Evolutionary conservation across 2,797 vertebrate genomes (phyloP).

Genomic region (Vireo griseus): DNA sequence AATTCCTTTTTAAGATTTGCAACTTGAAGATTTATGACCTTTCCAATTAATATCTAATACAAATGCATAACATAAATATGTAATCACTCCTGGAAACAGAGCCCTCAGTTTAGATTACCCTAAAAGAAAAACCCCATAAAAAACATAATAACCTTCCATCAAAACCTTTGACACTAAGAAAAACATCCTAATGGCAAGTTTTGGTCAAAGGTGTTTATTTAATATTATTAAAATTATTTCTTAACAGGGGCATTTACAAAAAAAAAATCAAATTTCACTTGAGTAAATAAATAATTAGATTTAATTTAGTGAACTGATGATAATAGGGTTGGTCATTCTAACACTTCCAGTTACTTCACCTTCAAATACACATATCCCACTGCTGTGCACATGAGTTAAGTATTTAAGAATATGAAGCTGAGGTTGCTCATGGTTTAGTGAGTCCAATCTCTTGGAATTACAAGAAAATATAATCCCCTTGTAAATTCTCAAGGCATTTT

Average conservation of each 20-base stretch:
- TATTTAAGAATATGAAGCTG: not conserved
- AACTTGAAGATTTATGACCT: not conserved
- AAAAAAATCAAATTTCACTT: not conserved
- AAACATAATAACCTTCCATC: not conserved
- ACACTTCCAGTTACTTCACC: not conserved
- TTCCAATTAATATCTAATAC: not conserved
- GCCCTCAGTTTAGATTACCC: not conserved
- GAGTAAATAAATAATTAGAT: not conserved
- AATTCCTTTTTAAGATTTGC: not conserved
- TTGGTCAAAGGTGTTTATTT: not conserved
- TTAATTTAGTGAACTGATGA: not conserved
- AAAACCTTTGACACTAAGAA: not conserved
- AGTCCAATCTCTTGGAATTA: not conserved
- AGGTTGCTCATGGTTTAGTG: not conserved
- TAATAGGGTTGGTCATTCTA: not conserved
- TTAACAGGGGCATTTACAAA: rapidly evolving
- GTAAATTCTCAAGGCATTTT: not conserved
- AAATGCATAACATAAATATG: not conserved
- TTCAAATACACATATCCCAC: not conserved
- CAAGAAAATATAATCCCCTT: not conserved
- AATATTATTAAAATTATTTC: not conserved
- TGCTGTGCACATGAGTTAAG: not conserved
- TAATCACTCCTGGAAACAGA: not conserved
- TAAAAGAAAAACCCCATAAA: not conserved
- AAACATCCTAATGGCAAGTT: not conserved